phyloP scores from a whole-genome alignment of 2,888 invertebrate genomes.

The Ypsolopha scabrella region DNA sequence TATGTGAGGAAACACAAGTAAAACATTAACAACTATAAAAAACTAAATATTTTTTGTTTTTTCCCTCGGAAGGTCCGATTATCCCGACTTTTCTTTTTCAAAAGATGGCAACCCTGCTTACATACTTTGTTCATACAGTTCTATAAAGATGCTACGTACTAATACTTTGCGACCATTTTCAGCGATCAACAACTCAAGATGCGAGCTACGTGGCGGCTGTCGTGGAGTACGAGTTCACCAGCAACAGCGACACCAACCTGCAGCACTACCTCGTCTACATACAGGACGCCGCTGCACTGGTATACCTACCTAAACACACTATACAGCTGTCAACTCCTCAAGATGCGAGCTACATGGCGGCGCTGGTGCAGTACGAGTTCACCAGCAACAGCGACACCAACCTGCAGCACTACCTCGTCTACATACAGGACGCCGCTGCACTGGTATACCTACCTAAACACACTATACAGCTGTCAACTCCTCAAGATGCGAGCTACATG shows the following conservation, averaged over 20 bases:
- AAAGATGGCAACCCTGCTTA: too few species aligned
- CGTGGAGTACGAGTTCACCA: conserved; percentile 68
- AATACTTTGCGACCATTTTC: conserved; percentile 14
- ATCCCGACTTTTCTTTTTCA: too few species aligned
- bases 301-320: conserved; percentile 15
- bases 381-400: background rate
- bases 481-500: too few species aligned
- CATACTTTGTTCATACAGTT: background rate
- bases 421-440: too few species aligned
- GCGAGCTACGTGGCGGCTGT: conserved; percentile 72
- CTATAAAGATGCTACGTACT: background rate
- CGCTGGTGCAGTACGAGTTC: background rate
- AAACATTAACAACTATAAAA: too few species aligned
- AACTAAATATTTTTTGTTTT: too few species aligned
- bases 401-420: background rate
- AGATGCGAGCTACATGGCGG: background rate
- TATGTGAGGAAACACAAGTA: too few species aligned
- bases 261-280: conserved; percentile 44
- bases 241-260: conserved; percentile 29
- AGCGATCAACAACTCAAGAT: conserved; percentile 53
- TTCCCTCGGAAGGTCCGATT: too few species aligned
- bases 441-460: too few species aligned
- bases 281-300: conserved; percentile 49
- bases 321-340: background rate
- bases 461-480: too few species aligned